These are phyloP conservation scores for Pogonognathellus flavescens DNA, from an alignment of 1,140 invertebrate genomes.

Conservation along the genomic window DNA sequence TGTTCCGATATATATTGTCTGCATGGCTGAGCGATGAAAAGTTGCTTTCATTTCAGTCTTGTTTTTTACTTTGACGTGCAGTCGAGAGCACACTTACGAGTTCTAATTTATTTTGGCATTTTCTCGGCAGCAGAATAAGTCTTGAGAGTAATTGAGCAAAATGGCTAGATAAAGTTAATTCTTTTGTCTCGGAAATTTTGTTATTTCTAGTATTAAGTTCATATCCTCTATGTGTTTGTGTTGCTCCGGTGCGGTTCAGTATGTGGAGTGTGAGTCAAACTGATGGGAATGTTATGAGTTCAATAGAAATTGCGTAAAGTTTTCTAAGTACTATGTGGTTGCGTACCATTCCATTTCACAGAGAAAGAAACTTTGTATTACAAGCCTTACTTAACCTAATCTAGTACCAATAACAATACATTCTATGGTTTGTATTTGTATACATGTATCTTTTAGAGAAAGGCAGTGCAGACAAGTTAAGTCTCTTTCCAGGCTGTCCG, in stretches of 20 bases:
- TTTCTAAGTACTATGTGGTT: not conserved
- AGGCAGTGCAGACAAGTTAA: not conserved
- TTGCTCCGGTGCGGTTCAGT: not conserved
- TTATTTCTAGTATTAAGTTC: constrained; percentile 8
- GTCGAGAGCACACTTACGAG: constrained; percentile 17
- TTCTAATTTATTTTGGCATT: constrained; percentile 48
- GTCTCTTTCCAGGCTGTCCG: constrained; percentile 1
- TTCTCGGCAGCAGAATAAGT: constrained; percentile 26
- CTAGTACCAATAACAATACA: not conserved
- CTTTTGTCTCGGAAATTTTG: constrained; percentile 36
- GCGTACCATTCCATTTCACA: not conserved
- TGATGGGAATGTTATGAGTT: not conserved
- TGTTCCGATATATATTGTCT: constrained; percentile 13
- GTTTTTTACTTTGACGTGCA: constrained; percentile 18
- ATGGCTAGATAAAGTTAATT: constrained; percentile 47
- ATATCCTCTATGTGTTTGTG: constrained; percentile 26
- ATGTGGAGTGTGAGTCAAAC: not conserved
- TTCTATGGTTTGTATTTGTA: not conserved
- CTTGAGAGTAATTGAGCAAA: constrained; percentile 42
- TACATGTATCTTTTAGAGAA: not conserved
- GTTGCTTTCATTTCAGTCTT: constrained; percentile 31
- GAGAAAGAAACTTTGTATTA: not conserved
- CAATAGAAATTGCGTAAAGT: constrained; percentile 41
- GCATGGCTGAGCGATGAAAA: constrained; percentile 40
- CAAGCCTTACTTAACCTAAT: not conserved